These are phyloP conservation scores for Betta splendens DNA, from an alignment of 2,797 vertebrate genomes.

Conservation along the genomic window DNA sequence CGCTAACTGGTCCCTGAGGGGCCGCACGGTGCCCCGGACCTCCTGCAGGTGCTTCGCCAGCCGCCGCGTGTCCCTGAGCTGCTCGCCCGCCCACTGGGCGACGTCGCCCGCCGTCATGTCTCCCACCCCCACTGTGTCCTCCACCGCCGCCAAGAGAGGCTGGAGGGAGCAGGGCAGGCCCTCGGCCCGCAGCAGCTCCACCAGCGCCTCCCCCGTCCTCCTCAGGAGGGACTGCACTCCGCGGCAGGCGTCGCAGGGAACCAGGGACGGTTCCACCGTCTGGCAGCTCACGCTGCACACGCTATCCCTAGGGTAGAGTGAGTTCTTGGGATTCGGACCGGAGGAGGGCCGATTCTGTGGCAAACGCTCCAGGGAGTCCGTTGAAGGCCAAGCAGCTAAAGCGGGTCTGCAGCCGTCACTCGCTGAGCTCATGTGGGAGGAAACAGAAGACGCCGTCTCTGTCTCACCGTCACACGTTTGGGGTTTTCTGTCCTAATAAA, in stretches of 20 bases:
- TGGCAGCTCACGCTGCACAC: constrained; percentile 74
- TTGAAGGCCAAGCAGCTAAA: constrained; percentile 34
- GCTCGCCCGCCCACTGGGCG: constrained; percentile 86
- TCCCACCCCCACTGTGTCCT: constrained; percentile 72
- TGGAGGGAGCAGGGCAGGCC: constrained; percentile 89
- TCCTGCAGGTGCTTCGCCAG: constrained; percentile 85
- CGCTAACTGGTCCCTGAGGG: constrained; percentile 78
- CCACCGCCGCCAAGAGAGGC: constrained; percentile 79
- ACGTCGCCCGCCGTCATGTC: constrained; percentile 83
- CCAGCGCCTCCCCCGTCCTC: constrained; percentile 81
- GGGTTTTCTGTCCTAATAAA: constrained; percentile 49
- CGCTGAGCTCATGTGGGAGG: constrained; percentile 18
- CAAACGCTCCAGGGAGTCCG: constrained; percentile 39
- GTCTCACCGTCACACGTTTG: constrained; percentile 17
- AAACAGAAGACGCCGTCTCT: constrained; percentile 12
- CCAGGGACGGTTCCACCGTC: constrained; percentile 72
- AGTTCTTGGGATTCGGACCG: constrained; percentile 13
- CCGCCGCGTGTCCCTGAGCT: constrained; percentile 85
- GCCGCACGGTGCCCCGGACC: constrained; percentile 81
- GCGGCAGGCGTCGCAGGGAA: constrained; percentile 84
- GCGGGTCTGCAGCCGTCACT: constrained; percentile 5
- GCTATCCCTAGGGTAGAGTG: constrained; percentile 16
- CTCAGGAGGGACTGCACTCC: constrained; percentile 79
- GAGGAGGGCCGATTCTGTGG: constrained; percentile 7
- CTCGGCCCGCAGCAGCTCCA: constrained; percentile 84